Conservation (phyloP, 2,113 vertebrate genomes). For the Lates calcarifer region DNA sequence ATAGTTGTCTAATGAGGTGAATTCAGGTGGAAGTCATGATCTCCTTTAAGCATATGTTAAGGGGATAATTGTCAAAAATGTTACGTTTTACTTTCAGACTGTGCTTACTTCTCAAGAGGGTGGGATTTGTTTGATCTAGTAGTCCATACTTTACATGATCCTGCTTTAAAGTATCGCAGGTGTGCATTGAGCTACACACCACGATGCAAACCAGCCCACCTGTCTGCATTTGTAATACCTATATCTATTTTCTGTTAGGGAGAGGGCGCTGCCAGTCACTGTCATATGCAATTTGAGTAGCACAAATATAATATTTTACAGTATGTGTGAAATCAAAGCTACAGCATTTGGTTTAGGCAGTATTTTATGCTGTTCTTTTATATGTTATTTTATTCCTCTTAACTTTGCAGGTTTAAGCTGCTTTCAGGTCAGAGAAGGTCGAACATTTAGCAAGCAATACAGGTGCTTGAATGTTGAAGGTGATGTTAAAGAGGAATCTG, state of each 20-base stretch:
- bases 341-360: background rate
- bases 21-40: slow-evolving; percentile 32
- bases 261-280: slow-evolving; percentile 2
- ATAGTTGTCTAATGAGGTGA: slow-evolving; percentile 6
- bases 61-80: slow-evolving; percentile 50
- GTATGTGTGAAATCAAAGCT: background rate
- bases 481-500: too few species aligned
- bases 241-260: background rate
- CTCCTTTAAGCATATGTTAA: slow-evolving; percentile 25
- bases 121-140: slow-evolving; percentile 12
- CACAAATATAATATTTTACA: background rate
- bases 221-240: slow-evolving; percentile 2
- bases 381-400: background rate
- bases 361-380: background rate
- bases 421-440: background rate
- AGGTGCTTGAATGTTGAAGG: background rate
- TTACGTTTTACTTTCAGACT: slow-evolving; percentile 26
- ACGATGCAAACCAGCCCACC: background rate
- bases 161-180: slow-evolving; percentile 24
- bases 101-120: slow-evolving; percentile 15
- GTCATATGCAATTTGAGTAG: background rate
- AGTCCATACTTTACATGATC: slow-evolving; percentile 34
- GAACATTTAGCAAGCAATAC: background rate
- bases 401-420: background rate
- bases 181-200: background rate